These are phyloP conservation scores for Spongilla lacustris DNA, from an alignment of 37 sponge, comb jelly and placozoan species.

Conservation along the genomic window DNA sequence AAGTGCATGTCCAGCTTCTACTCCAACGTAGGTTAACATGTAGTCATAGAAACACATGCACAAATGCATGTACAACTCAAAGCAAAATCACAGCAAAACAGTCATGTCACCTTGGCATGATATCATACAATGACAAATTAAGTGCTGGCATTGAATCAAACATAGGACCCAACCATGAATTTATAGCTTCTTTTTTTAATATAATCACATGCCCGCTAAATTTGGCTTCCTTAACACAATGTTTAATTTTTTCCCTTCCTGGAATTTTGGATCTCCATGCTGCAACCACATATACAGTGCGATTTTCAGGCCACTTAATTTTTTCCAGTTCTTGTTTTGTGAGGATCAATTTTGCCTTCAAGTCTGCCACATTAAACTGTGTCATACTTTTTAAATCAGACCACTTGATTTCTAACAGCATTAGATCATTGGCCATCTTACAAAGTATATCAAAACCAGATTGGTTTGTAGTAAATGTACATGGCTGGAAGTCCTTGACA, in stretches of 20 bases:
- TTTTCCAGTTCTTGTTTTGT: neutral
- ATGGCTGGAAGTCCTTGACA: neutral
- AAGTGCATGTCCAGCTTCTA: too few species aligned
- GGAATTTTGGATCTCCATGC: neutral
- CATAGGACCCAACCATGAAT: neutral
- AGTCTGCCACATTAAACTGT: neutral
- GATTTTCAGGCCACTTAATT: neutral
- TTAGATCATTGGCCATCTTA: neutral
- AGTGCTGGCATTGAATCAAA: conserved; percentile 1
- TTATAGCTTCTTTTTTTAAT: neutral
- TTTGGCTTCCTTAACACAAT: neutral
- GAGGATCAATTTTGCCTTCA: neutral
- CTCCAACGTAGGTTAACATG: too few species aligned
- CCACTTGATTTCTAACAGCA: neutral
- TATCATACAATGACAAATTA: neutral
- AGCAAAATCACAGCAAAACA: conserved; percentile 1
- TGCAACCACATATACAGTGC: neutral
- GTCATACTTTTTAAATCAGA: neutral
- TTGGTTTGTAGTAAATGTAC: neutral
- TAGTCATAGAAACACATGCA: neutral
- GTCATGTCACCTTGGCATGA: neutral
- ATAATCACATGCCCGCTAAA: neutral
- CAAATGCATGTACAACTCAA: neutral
- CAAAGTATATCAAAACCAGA: neutral
- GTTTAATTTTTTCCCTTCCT: neutral